Evolutionary conservation across 2,888 invertebrate species (phyloP).

Genomic region (Drosophila subsilvestris): DNA sequence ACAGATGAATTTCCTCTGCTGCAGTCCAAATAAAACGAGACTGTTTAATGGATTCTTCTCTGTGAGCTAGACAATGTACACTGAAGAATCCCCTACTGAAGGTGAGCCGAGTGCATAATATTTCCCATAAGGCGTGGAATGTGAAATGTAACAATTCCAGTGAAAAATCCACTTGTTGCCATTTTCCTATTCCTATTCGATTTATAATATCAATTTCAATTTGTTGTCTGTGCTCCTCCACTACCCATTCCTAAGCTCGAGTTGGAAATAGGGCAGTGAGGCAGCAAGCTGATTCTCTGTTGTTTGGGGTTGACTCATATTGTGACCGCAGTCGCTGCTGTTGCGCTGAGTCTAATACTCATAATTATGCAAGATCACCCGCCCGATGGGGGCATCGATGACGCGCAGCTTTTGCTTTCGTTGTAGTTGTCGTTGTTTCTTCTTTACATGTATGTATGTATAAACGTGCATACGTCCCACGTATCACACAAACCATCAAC

Average conservation of each 20-base stretch:
- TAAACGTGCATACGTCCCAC: no score
- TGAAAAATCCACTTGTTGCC: neutral
- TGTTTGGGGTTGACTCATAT: slow-evolving; percentile 47
- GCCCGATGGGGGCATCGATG: neutral
- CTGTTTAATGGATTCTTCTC: no score
- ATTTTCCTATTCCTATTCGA: neutral
- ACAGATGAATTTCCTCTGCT: no score
- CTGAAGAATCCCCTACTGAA: no score
- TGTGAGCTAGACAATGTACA: no score
- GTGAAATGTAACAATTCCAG: neutral
- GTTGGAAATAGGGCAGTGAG: slow-evolving; percentile 7
- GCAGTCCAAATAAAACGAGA: no score
- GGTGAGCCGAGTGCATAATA: no score
- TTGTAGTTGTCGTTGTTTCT: neutral
- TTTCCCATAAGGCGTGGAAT: no score
- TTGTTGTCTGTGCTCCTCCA: neutral
- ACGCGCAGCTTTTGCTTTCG: neutral
- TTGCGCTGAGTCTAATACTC: slow-evolving; percentile 44
- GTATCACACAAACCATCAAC: neutral
- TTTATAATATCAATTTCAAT: neutral
- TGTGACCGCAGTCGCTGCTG: neutral
- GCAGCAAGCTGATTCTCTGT: slow-evolving; percentile 35
- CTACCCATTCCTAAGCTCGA: neutral
- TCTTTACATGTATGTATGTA: neutral
- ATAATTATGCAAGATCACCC: slow-evolving; percentile 51